These are phyloP conservation scores for Heliconius ismenius DNA, from an alignment of 2,888 invertebrate genomes.

Conservation along the genomic window DNA sequence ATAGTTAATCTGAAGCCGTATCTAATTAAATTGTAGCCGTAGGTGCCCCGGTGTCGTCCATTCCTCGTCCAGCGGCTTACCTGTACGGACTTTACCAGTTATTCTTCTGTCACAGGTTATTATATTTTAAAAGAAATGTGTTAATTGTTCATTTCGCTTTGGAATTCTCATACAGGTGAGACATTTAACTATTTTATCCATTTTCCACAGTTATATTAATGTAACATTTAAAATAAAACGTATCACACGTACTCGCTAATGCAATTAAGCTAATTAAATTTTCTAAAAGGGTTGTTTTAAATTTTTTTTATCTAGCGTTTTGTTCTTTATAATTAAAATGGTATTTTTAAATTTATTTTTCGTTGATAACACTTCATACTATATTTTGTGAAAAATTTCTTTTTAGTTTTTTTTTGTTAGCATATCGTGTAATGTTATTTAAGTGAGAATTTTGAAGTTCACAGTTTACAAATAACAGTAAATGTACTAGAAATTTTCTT, in stretches of 20 bases:
- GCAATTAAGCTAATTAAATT: conserved; percentile 41
- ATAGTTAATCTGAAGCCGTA: conserved; percentile 79
- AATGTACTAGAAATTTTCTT: neutral
- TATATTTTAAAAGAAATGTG: conserved; percentile 44
- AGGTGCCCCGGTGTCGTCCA: conserved; percentile 64
- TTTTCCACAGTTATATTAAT: conserved; percentile 14
- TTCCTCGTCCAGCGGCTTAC: conserved; percentile 61
- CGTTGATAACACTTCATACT: neutral
- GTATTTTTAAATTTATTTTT: neutral
- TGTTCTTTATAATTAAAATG: neutral
- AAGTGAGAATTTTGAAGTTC: neutral
- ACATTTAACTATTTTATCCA: conserved; percentile 7
- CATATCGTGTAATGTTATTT: neutral
- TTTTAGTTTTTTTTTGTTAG: neutral
- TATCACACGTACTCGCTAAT: conserved; percentile 27
- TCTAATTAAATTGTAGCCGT: conserved; percentile 79
- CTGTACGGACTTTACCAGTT: conserved; percentile 57
- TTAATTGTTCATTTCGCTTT: conserved; percentile 40
- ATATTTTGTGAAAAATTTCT: neutral
- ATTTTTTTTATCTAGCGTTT: neutral
- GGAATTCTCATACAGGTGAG: conserved; percentile 45
- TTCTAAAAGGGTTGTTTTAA: conserved; percentile 17
- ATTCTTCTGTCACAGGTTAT: conserved; percentile 36
- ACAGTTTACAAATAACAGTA: neutral
- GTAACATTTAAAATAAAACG: neutral